Evolutionary conservation across 2,113 vertebrate species (phyloP), one percentile per base, ranked within the genome.

Genomic region (Esox niger): DNA sequence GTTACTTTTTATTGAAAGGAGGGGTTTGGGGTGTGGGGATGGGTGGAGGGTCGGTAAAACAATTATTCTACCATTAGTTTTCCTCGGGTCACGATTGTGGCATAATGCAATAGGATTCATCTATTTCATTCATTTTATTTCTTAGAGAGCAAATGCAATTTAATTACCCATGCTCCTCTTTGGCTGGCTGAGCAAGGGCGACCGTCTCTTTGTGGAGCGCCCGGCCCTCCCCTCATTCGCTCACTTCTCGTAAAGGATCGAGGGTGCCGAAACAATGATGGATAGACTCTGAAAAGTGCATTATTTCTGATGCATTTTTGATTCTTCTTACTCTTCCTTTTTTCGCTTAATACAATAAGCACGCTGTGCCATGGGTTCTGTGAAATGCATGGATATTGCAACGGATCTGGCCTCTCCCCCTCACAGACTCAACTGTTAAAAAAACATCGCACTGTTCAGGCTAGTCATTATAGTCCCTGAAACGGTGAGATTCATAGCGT

Each of bases 201-300:
- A 78, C 84, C 70, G 80, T 75, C 77, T 74, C 70, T 62, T 71
- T 76, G 38, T 15, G 13, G 38, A 43, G 38, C 38, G 38, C 70
- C 79, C 83, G 77, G 75, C 78, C 82, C 25, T 32, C 15, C 64
- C 32, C 27, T 65, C 55, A 20, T 83, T 84, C 82, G 70, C 86
- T 88, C 83, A 83, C 81, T 87, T 90, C 87, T 89, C 78, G 85
- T 89, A 90, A 90, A 88, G 85, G 86, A 91, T 83, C 57, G 78
- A 87, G 82, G 82, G 87, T 89, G 88, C 80, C 75, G 90, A 91
- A 90, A 89, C 88, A 90, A 88, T 91, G 90, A 90, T 91, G 90
- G 89, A 91, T 91, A 87, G 88, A 91, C 85, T 91, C 88, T 89
- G 90, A 91, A 91, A 90, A 91, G 81, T 88, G 82, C 88, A 90